phyloP scores from a whole-genome alignment of 2,888 invertebrate genomes.

The Xylota sylvarum region DNA sequence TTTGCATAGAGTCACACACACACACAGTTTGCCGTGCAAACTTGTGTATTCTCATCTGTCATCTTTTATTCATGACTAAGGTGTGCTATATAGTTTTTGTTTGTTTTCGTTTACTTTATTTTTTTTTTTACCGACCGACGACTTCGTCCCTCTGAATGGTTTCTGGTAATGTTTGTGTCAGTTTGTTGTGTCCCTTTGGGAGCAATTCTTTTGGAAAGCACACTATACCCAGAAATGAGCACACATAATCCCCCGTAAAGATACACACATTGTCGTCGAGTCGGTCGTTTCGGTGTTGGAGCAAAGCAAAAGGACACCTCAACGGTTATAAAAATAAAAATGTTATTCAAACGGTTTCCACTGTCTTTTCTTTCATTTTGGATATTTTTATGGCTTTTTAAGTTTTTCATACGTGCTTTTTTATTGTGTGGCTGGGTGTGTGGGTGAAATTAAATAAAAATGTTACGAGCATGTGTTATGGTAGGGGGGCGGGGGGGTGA shows the following conservation, averaged over 20 bases:
- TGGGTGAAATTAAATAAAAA: slow-evolving; percentile 49
- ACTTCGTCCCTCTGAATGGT: slow-evolving; percentile 15
- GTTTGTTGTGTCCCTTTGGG: slow-evolving; percentile 56
- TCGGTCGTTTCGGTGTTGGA: slow-evolving; percentile 1
- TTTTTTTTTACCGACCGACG: neutral
- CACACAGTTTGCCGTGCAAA: neutral
- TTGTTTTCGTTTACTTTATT: neutral
- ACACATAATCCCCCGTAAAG: slow-evolving; percentile 48
- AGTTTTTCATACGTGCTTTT: slow-evolving; percentile 44
- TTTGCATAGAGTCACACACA: slow-evolving; percentile 42
- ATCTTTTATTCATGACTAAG: slow-evolving; percentile 62
- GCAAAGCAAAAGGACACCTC: slow-evolving; percentile 45
- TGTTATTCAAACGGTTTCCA: slow-evolving; percentile 49
- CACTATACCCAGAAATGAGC: slow-evolving; percentile 44
- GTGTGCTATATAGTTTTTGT: slow-evolving; percentile 45
- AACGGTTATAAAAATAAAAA: slow-evolving; percentile 61
- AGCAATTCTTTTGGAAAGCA: slow-evolving; percentile 41
- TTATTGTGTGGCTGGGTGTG: slow-evolving; percentile 30
- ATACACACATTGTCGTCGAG: slow-evolving; percentile 4
- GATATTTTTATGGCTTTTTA: slow-evolving; percentile 54
- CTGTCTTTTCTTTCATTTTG: slow-evolving; percentile 42
- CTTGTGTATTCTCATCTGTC: slow-evolving; percentile 36
- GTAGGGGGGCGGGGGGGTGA: neutral
- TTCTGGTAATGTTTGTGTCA: slow-evolving; percentile 37
- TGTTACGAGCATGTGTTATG: slow-evolving; percentile 11